phyloP scores from a whole-genome alignment of 2,797 vertebrate species.

The Chrosomus eos region DNA sequence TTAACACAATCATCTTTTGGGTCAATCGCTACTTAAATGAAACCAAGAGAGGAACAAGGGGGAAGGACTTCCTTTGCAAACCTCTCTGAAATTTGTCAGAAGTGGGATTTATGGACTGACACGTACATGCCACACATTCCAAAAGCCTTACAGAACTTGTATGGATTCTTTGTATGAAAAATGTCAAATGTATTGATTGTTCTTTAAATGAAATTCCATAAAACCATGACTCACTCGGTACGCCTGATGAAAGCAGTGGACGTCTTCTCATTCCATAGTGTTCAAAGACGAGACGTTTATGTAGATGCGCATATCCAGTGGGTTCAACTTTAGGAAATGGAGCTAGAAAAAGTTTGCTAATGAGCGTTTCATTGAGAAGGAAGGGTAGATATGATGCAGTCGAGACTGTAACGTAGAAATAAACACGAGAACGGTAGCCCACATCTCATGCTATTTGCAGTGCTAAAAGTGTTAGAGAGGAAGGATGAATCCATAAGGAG shows the following conservation, averaged over 20 bases:
- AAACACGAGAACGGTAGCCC: background rate
- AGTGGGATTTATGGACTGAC: background rate
- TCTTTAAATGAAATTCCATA: constrained; percentile 3
- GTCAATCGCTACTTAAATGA: background rate
- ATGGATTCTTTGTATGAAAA: constrained; percentile 34
- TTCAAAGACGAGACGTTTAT: background rate
- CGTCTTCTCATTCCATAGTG: background rate
- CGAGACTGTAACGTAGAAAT: background rate
- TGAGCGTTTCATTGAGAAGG: background rate
- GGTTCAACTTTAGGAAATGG: background rate
- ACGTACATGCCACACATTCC: background rate
- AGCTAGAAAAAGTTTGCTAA: background rate
- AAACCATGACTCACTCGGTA: background rate
- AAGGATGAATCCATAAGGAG: background rate
- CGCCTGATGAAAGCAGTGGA: background rate
- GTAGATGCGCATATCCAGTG: background rate
- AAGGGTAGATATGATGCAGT: background rate
- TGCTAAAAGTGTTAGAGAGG: too few relatives aligned
- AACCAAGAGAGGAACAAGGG: background rate
- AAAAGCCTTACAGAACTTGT: constrained; percentile 19
- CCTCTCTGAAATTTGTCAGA: background rate
- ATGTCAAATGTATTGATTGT: background rate
- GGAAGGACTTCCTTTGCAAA: background rate
- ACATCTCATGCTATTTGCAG: background rate
- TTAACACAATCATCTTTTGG: background rate